phyloP scores from a whole-genome alignment of 1,140 invertebrate species.

The Brachionus angularis region DNA sequence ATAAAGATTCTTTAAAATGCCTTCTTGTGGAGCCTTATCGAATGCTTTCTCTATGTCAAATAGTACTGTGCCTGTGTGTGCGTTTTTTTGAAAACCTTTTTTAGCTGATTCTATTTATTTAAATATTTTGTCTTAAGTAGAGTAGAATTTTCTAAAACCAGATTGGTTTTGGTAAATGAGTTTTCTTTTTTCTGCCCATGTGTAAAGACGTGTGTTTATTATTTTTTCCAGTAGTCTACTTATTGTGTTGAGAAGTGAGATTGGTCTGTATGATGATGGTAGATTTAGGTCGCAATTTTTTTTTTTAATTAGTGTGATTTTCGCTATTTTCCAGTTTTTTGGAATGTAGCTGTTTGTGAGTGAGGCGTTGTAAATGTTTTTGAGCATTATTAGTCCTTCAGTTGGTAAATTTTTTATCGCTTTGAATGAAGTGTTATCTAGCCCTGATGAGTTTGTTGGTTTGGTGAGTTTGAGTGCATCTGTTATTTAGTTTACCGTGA shows the following conservation, averaged over 20 bases:
- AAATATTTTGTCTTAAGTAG: slow-evolving; percentile 51
- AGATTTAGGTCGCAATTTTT: no score
- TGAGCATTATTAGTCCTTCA: no score
- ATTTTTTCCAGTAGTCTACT: slow-evolving; percentile 43
- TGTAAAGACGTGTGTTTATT: neutral
- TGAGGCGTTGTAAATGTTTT: no score
- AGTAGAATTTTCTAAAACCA: slow-evolving; percentile 50
- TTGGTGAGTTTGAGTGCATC: no score
- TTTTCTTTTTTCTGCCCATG: neutral
- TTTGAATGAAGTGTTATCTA: no score
- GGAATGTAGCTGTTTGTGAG: no score
- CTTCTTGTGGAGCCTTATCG: slow-evolving; percentile 54
- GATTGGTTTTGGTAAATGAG: slow-evolving; percentile 18
- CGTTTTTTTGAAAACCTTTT: slow-evolving; percentile 49
- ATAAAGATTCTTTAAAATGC: slow-evolving; percentile 50
- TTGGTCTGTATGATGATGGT: no score
- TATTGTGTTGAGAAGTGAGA: neutral
- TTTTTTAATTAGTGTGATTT: no score
- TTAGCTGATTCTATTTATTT: slow-evolving; percentile 51
- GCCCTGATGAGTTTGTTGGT: no score
- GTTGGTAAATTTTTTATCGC: no score
- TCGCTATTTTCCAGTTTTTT: no score
- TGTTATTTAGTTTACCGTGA: no score
- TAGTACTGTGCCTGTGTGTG: slow-evolving; percentile 48
- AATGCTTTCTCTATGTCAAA: slow-evolving; percentile 57